phyloP scores from a whole-genome alignment of 2,888 invertebrate genomes.

The Euplexia lucipara region DNA sequence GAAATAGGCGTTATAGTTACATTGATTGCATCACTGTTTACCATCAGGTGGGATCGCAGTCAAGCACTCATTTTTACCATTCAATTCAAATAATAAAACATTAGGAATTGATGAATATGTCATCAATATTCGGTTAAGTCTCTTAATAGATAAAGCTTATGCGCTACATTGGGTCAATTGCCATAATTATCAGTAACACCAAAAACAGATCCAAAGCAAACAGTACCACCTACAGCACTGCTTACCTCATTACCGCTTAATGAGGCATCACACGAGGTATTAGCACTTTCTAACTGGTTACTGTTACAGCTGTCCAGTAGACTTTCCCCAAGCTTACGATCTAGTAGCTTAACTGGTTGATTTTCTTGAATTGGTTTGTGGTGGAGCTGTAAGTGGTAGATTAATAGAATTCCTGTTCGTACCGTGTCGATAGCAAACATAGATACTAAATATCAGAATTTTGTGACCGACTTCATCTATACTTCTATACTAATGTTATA shows the following conservation, averaged over 20 bases:
- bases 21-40: too few relatives aligned
- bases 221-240: neutral
- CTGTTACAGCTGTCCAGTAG: constrained; percentile 23
- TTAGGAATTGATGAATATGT: too few relatives aligned
- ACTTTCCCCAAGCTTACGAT: constrained; percentile 48
- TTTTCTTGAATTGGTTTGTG: constrained; percentile 1
- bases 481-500: too few relatives aligned
- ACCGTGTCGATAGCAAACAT: too few relatives aligned
- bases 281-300: constrained; percentile 56
- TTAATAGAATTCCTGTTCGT: neutral
- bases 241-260: constrained; percentile 39
- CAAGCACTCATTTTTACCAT: too few relatives aligned
- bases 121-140: neutral
- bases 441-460: too few relatives aligned
- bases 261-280: constrained; percentile 36
- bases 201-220: constrained; percentile 16
- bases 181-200: neutral
- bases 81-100: too few relatives aligned
- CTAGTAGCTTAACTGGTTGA: constrained; percentile 24
- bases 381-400: neutral
- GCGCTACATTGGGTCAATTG: neutral
- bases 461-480: too few relatives aligned
- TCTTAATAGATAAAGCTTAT: neutral
- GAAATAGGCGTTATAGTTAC: too few relatives aligned
- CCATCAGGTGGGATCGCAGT: too few relatives aligned